Evolutionary conservation across 2,797 vertebrate species (phyloP).

Genomic region (Sparus aurata): DNA sequence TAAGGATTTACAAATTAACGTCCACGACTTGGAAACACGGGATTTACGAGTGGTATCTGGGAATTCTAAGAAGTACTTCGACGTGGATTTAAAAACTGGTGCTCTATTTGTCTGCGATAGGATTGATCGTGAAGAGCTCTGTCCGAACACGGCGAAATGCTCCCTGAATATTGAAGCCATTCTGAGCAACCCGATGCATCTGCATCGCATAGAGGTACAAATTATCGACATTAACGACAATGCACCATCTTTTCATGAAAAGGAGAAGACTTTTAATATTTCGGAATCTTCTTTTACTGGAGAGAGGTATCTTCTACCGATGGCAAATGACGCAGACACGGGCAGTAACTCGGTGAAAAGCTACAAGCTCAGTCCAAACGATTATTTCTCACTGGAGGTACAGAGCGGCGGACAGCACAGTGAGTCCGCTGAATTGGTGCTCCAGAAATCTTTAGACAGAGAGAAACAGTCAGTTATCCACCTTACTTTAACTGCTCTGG

Average conservation of each 20-base stretch:
- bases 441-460: constrained; percentile 85
- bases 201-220: constrained; percentile 84
- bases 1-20: constrained; percentile 79
- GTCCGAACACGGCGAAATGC: constrained; percentile 77
- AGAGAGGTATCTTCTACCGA: constrained; percentile 82
- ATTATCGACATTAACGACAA: constrained; percentile 85
- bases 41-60: constrained; percentile 76
- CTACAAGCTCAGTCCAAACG: constrained; percentile 85
- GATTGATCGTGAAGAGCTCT: constrained; percentile 83
- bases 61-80: constrained; percentile 77
- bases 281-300: constrained; percentile 80
- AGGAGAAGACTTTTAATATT: constrained; percentile 76
- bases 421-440: constrained; percentile 81
- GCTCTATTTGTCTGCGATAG: constrained; percentile 73
- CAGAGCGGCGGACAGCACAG: constrained; percentile 74
- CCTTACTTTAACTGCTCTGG: constrained; percentile 82
- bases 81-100: constrained; percentile 80
- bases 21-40: constrained; percentile 70
- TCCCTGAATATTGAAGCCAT: constrained; percentile 83
- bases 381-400: constrained; percentile 82
- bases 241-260: constrained; percentile 71
- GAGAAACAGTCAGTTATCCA: constrained; percentile 79
- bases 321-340: constrained; percentile 85
- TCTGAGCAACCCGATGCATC: constrained; percentile 79
- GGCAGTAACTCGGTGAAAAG: constrained; percentile 83